Conservation (phyloP, 2,113 vertebrate species). For the Herpetotheres cachinnans region DNA sequence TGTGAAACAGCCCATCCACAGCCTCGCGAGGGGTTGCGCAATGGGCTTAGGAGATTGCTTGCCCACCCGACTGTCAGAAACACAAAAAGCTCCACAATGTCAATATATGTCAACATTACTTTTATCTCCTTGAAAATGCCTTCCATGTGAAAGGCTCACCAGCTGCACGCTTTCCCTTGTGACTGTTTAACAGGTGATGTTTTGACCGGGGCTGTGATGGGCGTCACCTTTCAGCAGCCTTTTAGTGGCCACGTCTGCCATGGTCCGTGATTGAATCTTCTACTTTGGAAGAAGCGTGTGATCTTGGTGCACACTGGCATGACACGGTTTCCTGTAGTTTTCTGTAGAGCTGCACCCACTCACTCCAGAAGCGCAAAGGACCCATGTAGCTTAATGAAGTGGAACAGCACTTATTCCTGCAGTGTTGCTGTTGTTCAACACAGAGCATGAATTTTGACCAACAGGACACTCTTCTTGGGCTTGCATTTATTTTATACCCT, state of each 20-base stretch:
- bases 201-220: accelerated
- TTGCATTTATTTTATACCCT: not conserved
- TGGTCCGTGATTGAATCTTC: not conserved
- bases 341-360: not conserved
- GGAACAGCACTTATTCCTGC: not conserved
- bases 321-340: accelerated
- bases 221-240: not conserved
- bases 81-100: not conserved
- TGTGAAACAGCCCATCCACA: not conserved
- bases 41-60: not conserved
- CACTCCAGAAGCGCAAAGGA: not conserved
- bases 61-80: not conserved
- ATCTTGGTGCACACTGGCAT: not conserved
- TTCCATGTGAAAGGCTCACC: not conserved
- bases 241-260: not conserved
- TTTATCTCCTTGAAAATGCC: not conserved
- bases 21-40: not conserved
- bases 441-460: not conserved
- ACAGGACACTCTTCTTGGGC: not conserved
- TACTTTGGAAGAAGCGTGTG: not conserved
- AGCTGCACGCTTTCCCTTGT: not conserved
- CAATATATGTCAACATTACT: not conserved
- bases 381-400: not conserved
- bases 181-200: not conserved
- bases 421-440: not conserved